Conservation (phyloP, 2,888 invertebrate species). For the Odontothrips loti region DNA sequence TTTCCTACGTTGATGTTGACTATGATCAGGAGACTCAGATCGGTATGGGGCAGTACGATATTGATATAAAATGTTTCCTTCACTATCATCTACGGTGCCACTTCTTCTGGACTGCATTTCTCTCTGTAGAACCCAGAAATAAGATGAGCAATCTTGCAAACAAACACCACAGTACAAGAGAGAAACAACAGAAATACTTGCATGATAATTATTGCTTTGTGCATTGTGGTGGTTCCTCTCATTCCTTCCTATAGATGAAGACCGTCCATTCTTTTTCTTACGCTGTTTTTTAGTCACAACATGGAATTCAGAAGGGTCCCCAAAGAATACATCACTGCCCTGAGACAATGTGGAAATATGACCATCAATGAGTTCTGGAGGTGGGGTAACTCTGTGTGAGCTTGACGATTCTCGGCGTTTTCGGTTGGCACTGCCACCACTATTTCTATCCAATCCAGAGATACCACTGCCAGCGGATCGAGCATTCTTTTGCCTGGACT, state of each 20-base stretch:
- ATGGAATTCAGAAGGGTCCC: slow-evolving; percentile 41
- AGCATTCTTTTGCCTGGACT: background rate
- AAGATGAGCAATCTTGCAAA: slow-evolving; percentile 41
- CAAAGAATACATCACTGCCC: background rate
- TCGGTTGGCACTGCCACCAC: background rate
- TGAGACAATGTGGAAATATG: background rate
- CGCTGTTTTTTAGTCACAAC: slow-evolving; percentile 43
- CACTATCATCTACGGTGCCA: background rate
- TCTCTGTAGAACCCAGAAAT: background rate
- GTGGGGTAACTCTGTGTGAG: background rate
- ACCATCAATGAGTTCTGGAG: background rate
- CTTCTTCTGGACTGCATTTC: slow-evolving; percentile 9
- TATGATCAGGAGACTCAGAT: slow-evolving; percentile 39
- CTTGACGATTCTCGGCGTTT: background rate
- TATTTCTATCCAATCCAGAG: background rate
- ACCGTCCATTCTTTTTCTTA: slow-evolving; percentile 40
- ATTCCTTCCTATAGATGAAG: slow-evolving; percentile 42
- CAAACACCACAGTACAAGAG: slow-evolving; percentile 41
- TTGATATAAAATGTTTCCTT: background rate
- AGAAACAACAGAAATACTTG: slow-evolving; percentile 42
- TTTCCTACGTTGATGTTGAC: slow-evolving; percentile 53
- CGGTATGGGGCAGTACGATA: background rate
- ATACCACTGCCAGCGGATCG: background rate
- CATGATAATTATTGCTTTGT: slow-evolving; percentile 18
- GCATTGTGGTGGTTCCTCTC: background rate